Conservation (phyloP, 2,888 invertebrate genomes). For the Leptopterna dolabrata region DNA sequence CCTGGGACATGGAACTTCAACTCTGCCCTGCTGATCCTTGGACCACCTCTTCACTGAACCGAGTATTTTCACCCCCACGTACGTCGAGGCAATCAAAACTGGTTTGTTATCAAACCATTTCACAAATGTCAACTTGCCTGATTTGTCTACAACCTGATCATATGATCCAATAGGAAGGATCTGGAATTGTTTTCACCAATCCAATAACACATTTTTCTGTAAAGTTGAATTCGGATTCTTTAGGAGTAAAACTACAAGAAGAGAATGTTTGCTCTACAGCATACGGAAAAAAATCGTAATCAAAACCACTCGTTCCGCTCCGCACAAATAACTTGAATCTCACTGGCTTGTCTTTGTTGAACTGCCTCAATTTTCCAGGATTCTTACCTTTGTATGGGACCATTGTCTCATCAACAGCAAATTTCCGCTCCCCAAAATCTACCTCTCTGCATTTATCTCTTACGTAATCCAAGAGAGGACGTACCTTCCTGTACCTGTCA, state of each 20-base stretch:
- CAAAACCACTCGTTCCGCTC: background rate
- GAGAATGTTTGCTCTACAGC: background rate
- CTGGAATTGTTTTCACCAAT: background rate
- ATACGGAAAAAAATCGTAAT: background rate
- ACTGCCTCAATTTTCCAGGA: background rate
- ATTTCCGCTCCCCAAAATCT: background rate
- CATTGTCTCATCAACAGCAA: constrained; percentile 4
- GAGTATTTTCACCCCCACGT: too few relatives aligned
- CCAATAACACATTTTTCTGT: background rate
- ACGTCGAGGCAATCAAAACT: too few relatives aligned
- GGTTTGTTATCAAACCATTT: background rate
- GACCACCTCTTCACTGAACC: too few relatives aligned
- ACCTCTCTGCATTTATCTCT: constrained; percentile 42
- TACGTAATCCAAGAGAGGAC: background rate
- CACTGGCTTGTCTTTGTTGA: background rate
- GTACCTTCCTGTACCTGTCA: background rate
- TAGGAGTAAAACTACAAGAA: background rate
- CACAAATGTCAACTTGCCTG: background rate
- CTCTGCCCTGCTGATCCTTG: too few relatives aligned
- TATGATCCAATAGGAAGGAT: background rate
- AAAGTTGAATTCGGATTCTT: background rate
- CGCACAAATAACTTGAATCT: background rate
- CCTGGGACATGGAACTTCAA: too few relatives aligned
- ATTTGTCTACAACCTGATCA: background rate
- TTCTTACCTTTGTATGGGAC: background rate